Evolutionary conservation across 2,888 invertebrate genomes (phyloP).

Genomic region (Dryomyza anilis): DNA sequence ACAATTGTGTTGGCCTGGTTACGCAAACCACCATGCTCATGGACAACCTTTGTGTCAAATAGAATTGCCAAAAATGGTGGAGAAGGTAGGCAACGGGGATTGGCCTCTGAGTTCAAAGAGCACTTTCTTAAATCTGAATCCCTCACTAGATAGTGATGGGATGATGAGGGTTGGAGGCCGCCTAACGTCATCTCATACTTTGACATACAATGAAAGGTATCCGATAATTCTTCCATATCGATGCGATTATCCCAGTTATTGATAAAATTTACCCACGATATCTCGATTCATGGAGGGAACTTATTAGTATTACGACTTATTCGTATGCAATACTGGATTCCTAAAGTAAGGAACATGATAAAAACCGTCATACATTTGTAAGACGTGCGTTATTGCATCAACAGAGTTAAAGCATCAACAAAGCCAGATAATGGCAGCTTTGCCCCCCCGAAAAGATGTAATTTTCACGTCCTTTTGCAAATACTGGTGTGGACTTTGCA

Average conservation of each 20-base stretch:
- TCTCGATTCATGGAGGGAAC: neutral
- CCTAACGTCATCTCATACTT: neutral
- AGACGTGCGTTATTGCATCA: neutral
- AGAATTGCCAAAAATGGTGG: slow-evolving; percentile 11
- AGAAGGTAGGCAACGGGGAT: neutral
- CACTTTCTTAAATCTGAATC: neutral
- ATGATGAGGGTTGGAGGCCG: neutral
- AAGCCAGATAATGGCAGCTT: neutral
- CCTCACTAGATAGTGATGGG: neutral
- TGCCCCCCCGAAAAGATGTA: too few relatives aligned
- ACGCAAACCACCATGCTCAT: too few relatives aligned
- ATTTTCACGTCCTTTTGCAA: neutral
- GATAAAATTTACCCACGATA: neutral
- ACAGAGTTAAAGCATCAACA: too few relatives aligned
- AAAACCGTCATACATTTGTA: neutral
- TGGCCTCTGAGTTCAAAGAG: neutral
- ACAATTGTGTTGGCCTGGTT: too few relatives aligned
- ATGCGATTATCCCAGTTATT: neutral
- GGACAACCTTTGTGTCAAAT: slow-evolving; percentile 21
- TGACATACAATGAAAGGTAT: neutral
- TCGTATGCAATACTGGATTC: too few relatives aligned
- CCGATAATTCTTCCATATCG: neutral
- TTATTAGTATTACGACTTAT: too few relatives aligned
- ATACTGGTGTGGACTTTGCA: neutral
- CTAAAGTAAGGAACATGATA: neutral